Evolutionary conservation across 2,888 invertebrate species (phyloP).

Genomic region (Dermolepida albohirtum): DNA sequence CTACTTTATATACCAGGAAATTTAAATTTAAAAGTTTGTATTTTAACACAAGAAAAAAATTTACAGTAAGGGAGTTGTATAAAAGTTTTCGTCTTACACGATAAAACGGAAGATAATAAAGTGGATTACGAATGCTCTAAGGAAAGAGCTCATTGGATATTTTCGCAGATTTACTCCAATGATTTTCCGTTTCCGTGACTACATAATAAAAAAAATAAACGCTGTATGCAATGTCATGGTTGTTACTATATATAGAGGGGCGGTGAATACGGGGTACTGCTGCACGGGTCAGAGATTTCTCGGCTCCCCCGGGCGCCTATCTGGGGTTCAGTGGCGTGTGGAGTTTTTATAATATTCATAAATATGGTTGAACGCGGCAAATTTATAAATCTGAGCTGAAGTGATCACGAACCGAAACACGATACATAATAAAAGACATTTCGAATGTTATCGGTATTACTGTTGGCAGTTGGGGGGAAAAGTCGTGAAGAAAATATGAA

Average conservation of each 20-base stretch:
- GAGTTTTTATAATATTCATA: constrained; percentile 38
- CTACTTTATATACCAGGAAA: too few relatives aligned
- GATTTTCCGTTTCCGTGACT: constrained; percentile 3
- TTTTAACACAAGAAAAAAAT: too few relatives aligned
- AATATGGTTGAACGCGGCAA: constrained; percentile 29
- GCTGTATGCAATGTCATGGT: constrained; percentile 14
- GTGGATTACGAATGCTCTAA: background rate
- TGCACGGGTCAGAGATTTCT: constrained; percentile 50
- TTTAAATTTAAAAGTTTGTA: too few relatives aligned
- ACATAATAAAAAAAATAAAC: constrained; percentile 6
- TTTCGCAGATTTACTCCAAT: constrained; percentile 10
- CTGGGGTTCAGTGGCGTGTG: constrained; percentile 45
- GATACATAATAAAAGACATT: constrained; percentile 8
- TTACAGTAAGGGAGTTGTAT: too few relatives aligned
- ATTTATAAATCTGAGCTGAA: constrained; percentile 18
- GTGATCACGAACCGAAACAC: constrained; percentile 6
- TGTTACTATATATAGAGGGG: background rate
- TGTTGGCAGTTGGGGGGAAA: background rate
- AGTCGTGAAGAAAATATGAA: background rate
- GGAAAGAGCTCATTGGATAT: too few relatives aligned
- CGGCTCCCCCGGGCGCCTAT: constrained; percentile 48
- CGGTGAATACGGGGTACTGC: constrained; percentile 38
- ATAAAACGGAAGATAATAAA: background rate
- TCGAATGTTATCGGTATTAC: constrained; percentile 14
- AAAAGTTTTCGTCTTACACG: too few relatives aligned